Base-by-base conservation (phyloP, 2,888 invertebrate species). In the Apotomis turbidana region DNA sequence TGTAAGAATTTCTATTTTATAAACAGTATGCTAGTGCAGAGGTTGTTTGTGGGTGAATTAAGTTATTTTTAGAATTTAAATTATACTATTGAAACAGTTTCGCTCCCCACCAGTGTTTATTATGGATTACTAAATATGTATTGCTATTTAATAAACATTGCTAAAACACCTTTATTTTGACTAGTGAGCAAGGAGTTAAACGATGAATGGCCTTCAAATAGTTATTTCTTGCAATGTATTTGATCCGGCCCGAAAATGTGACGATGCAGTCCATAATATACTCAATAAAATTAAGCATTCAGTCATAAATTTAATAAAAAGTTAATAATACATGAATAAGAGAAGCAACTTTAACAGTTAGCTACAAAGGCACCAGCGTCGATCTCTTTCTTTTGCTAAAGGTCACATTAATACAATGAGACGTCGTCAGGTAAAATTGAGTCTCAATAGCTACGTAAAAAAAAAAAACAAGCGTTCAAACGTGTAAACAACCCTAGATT, bases 381-480 rank as follows among this genome's bases (percentile, higher is more conserved):
- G 36, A 51, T 27, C 13, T 44, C 27, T 51, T 57, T 62, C 55
- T 15, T 67, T 55, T 8, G 49, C 51, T 51, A 51, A 67, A 57
- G 55, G 51, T 62, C 15, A 44, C 13, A 52, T 44, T 36, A 57
- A 44, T 61, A 67, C 55, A 71, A 51, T 44, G 52, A 57, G 58
- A 27, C 51, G 55, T 62, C 49, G 62, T 44, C 70, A 67, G 61
- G 67, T 68, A 67, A 57, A 71, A 62, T 52, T 55, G 57, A 68
- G 58, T 46, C 64, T 63, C 59, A 59, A 55, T 71, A 60, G 15
- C 38, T 36, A 63, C 68, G 55, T 60, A 67, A 71, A 66, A 59
- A 66, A 59, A 73, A 74, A 76, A 74, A 77, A 80, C 76, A 81
- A 78, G 78, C 77, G 62, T 75, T 74, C 68, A 68, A 61, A 61